Evolutionary conservation across 2,113 vertebrate species (phyloP), one percentile per base, ranked within the genome.

Genomic region (Sphyrna mokarran): DNA sequence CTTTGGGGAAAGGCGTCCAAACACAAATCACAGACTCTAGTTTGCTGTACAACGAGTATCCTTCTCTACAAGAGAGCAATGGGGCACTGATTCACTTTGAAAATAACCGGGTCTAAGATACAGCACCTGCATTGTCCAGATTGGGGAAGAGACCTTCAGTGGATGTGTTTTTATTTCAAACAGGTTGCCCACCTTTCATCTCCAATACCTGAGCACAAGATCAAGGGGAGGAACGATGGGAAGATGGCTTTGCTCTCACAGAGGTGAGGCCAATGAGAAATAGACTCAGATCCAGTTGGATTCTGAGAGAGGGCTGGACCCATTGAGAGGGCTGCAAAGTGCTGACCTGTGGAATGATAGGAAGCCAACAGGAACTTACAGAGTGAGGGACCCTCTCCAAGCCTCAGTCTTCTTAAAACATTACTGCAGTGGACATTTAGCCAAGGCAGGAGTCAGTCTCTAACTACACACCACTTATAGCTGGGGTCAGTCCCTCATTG

Each of bases 21-120:
- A 98, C 99, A 0, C 98, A 98, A 96, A 98, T 99, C 26, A 98
- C 98, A 0, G 98, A 99, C 96, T 99, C 99, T 26, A 99, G 98
- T 96, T 98, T 99, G 66, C 98, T 99, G 16, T 99, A 99, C 98
- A 99, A 99, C 16, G 99, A 99, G 99, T 99, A 99, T 99, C 99
- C 99, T 99, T 99, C 97, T 29, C 8, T 66, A 29, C 58, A 33
- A 23, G 63, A 4, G 66, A 68, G 66, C 66, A 68, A 0, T 18
- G 61, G 29, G 90, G 54, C 72, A 33, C 23, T 70, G 69, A 29
- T 26, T 6, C 5, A 6, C 23, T 76, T 76, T 76, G 8, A 76
- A 76, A 76, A 29, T 18, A 76, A 76, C 29, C 29, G 2, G 72
- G 72, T 29, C 72, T 16, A 6, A 20, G 37, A 37, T 4, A 83